Percentiles rank a stretch among this genome's conserved stretches.
phyloP scores from a whole-genome alignment of 37 sponge, comb jelly and placozoan genomes.

The Dysidea cf. avara region DNA sequence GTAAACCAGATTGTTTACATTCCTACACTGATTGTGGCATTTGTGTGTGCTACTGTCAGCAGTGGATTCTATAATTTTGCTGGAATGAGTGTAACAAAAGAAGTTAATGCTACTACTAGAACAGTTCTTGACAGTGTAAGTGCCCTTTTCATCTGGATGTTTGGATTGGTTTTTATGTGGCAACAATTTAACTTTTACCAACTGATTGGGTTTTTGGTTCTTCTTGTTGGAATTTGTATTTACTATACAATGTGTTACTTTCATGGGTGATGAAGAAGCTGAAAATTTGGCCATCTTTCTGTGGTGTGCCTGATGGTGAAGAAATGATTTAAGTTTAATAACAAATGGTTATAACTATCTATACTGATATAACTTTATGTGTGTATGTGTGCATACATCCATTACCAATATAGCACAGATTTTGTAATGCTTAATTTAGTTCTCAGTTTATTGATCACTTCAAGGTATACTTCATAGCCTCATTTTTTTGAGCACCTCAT shows the following conservation, averaged over 20 bases:
- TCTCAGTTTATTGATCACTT: too few relatives aligned
- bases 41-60: slow-evolving; percentile 79
- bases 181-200: slow-evolving; percentile 80
- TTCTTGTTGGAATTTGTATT: slow-evolving; percentile 85
- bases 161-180: slow-evolving; percentile 82
- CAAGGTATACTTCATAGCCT: too few relatives aligned
- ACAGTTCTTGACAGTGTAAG: slow-evolving; percentile 92
- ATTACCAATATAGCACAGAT: too few relatives aligned
- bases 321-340: too few relatives aligned
- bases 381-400: too few relatives aligned
- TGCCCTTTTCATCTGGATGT: slow-evolving; percentile 89
- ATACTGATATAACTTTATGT: too few relatives aligned
- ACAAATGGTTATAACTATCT: too few relatives aligned
- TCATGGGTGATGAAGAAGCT: too few relatives aligned
- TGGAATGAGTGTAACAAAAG: slow-evolving; percentile 88
- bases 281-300: too few relatives aligned
- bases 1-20: slow-evolving; percentile 62
- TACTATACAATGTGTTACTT: slow-evolving; percentile 82
- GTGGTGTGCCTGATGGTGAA: too few relatives aligned
- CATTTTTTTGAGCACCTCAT: too few relatives aligned
- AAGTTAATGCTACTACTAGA: slow-evolving; percentile 87
- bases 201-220: slow-evolving; percentile 77
- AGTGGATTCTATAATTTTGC: slow-evolving; percentile 96
- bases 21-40: slow-evolving; percentile 54
- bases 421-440: too few relatives aligned